phyloP scores from a whole-genome alignment of 2,888 invertebrate species.

The Phlogophora meticulosa region DNA sequence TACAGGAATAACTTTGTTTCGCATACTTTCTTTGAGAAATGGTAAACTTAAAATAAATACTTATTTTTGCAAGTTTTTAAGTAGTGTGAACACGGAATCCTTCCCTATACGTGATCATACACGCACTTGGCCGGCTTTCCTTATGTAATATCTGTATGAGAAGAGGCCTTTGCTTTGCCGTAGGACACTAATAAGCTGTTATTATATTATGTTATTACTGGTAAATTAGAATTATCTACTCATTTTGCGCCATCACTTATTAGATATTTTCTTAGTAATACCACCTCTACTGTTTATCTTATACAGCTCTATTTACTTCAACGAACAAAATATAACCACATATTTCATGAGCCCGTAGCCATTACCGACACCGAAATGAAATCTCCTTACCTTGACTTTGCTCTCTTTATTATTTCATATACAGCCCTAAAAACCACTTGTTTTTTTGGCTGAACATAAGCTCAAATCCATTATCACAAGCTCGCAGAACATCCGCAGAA shows the following conservation, averaged over 20 bases:
- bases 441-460: conserved; percentile 46
- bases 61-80: too few species aligned
- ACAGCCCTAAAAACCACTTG: conserved; percentile 40
- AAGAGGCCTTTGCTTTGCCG: too few species aligned
- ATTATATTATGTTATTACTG: too few species aligned
- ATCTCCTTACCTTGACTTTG: conserved; percentile 45
- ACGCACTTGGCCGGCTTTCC: too few species aligned
- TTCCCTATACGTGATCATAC: too few species aligned
- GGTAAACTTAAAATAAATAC: too few species aligned
- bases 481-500: conserved; percentile 40
- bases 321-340: conserved; percentile 47
- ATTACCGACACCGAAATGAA: conserved; percentile 22
- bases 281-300: conserved; percentile 8
- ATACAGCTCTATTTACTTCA: conserved; percentile 15
- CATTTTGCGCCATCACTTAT: neutral
- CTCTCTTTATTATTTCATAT: conserved; percentile 41
- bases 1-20: too few species aligned
- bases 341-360: conserved; percentile 37
- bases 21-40: too few species aligned
- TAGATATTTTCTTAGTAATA: neutral
- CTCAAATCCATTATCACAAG: conserved; percentile 47
- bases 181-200: too few species aligned
- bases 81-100: too few species aligned
- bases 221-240: neutral
- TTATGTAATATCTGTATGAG: too few species aligned